Conservation (phyloP, 2,797 vertebrate species). For the Myotis myotis region DNA sequence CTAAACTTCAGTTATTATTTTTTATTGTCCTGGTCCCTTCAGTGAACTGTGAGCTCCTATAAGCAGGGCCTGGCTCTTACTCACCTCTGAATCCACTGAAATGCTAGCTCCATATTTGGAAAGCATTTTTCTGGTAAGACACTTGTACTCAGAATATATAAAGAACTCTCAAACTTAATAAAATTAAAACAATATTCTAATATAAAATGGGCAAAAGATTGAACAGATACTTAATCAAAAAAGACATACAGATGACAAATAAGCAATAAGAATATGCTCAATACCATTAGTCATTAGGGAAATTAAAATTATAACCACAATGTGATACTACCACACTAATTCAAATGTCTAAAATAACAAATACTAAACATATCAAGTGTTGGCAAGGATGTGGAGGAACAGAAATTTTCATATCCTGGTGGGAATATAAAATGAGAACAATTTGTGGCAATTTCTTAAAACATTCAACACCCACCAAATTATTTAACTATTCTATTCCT, state of each 20-base stretch:
- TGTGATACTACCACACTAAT: background rate
- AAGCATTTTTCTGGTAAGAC: slow-evolving; percentile 11
- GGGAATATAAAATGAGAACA: background rate
- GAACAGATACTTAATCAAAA: background rate
- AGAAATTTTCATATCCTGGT: background rate
- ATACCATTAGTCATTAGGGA: background rate
- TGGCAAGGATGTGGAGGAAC: background rate
- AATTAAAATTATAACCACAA: slow-evolving; percentile 1
- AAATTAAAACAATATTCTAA: background rate
- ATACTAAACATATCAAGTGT: background rate
- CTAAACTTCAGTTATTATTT: background rate
- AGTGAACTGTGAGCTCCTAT: background rate
- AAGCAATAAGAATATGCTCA: background rate
- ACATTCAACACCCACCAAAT: background rate
- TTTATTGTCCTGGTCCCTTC: background rate
- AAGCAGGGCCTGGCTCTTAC: background rate
- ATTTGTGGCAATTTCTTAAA: background rate
- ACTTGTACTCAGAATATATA: background rate
- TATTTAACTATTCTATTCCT: background rate
- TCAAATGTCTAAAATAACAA: background rate
- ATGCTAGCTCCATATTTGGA: background rate
- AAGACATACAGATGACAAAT: background rate
- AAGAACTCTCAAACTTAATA: background rate
- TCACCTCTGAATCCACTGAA: background rate
- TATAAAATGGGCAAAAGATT: background rate